These are phyloP conservation scores for Temnothorax ravouxi DNA, from an alignment of 2,888 invertebrate genomes.

Conservation along the genomic window DNA sequence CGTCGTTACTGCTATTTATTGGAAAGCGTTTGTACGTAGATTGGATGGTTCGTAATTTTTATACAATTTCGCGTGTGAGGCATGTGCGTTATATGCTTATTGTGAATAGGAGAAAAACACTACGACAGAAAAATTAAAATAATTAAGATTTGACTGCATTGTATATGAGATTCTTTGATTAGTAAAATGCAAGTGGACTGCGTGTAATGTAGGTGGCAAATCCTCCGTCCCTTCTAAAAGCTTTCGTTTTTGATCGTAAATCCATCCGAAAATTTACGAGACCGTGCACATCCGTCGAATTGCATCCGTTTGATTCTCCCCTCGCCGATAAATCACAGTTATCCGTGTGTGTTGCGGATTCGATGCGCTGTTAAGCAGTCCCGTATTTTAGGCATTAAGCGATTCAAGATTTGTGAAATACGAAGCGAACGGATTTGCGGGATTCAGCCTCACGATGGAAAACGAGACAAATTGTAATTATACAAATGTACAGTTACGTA, in stretches of 20 bases:
- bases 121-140: not conserved
- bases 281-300: conserved; percentile 39
- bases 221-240: conserved; percentile 13
- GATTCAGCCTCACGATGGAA: conserved; percentile 2
- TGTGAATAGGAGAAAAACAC: not conserved
- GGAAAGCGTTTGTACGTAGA: not conserved
- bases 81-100: not conserved
- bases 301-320: conserved; percentile 44
- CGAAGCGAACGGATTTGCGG: conserved; percentile 34
- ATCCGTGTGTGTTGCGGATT: conserved; percentile 36
- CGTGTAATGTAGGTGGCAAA: conserved; percentile 19
- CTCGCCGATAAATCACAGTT: conserved; percentile 50
- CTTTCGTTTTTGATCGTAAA: conserved; percentile 42
- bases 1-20: not conserved
- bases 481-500: not conserved
- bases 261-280: conserved; percentile 33
- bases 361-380: conserved; percentile 49
- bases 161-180: not conserved
- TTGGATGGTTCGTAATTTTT: not conserved
- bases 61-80: not conserved
- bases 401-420: conserved; percentile 50
- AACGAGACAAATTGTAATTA: conserved; percentile 17
- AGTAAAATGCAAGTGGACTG: conserved; percentile 5
- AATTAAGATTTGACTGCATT: not conserved
- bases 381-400: conserved; percentile 50